These are phyloP conservation scores for Ypsolopha scabrella DNA, from an alignment of 2,888 invertebrate genomes.

Conservation along the genomic window DNA sequence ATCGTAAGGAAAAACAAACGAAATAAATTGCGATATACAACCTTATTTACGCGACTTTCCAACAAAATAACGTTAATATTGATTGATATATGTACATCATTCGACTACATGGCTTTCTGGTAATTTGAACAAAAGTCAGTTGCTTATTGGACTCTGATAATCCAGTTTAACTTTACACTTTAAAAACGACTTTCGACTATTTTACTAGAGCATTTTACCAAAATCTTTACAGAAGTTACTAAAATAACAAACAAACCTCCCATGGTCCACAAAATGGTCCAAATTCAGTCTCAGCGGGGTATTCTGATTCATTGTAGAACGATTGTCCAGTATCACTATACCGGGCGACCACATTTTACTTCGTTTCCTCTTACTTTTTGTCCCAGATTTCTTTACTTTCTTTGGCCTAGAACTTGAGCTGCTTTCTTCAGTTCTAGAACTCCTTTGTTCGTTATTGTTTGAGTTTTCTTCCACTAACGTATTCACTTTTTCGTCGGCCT, in stretches of 20 bases:
- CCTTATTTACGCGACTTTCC: too few species aligned
- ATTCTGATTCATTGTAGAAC: constrained; percentile 34
- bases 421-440: constrained; percentile 19
- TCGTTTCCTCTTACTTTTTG: constrained; percentile 46
- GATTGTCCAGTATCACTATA: constrained; percentile 49
- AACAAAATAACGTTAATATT: too few species aligned
- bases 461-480: constrained; percentile 23
- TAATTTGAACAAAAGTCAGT: too few species aligned
- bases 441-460: constrained; percentile 9
- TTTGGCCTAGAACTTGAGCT: constrained; percentile 30
- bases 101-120: too few species aligned
- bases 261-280: constrained; percentile 55
- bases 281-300: constrained; percentile 51
- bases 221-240: constrained; percentile 3
- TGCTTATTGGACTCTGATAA: too few species aligned
- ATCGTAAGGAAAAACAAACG: too few species aligned
- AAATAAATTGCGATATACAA: too few species aligned
- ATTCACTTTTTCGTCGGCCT: constrained; percentile 29
- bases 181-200: too few species aligned
- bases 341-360: constrained; percentile 54
- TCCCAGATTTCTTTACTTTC: constrained; percentile 30
- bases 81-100: too few species aligned
- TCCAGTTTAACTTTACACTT: too few species aligned
- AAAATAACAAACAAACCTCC: constrained; percentile 33
- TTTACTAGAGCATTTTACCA: too few species aligned